A percentile compares a stretch with the other conserved stretches of the same genome.
phyloP scores from a whole-genome alignment of 2,113 vertebrate species.

The Laterallus jamaicensis region DNA sequence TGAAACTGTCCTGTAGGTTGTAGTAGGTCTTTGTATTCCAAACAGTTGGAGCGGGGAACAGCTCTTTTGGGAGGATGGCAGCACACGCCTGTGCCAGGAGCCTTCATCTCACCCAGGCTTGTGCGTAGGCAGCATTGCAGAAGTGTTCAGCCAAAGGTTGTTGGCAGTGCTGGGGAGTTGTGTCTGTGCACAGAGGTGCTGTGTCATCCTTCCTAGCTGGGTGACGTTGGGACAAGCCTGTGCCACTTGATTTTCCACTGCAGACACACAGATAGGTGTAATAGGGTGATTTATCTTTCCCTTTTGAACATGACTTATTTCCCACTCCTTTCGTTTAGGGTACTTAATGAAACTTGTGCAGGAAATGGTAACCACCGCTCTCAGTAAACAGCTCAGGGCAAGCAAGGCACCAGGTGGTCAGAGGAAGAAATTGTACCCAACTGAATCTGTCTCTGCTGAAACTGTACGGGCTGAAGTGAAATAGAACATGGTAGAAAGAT shows the following conservation, averaged over 20 bases:
- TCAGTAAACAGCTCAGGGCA: not conserved
- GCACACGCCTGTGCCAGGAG: not conserved
- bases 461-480: not conserved
- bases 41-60: not conserved
- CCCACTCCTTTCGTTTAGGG: not conserved
- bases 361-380: not conserved
- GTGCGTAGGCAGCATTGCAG: fast-evolving
- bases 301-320: not conserved
- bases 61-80: not conserved
- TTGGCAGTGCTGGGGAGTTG: not conserved
- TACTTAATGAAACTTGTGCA: slow-evolving; percentile 11
- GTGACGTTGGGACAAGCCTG: not conserved
- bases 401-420: slow-evolving; percentile 8
- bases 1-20: not conserved
- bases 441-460: not conserved
- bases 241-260: not conserved
- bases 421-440: not conserved
- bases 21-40: not conserved
- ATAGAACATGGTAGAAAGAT: not conserved
- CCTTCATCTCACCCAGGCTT: not conserved
- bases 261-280: not conserved
- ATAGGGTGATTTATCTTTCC: not conserved
- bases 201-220: not conserved
- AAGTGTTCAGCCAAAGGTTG: not conserved
- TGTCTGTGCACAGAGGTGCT: not conserved